A percentile compares a stretch with the other conserved stretches of the same genome.
These are phyloP conservation scores for Ophioninae sp. DNA, from an alignment of 2,888 invertebrate genomes.

Conservation along the genomic window DNA sequence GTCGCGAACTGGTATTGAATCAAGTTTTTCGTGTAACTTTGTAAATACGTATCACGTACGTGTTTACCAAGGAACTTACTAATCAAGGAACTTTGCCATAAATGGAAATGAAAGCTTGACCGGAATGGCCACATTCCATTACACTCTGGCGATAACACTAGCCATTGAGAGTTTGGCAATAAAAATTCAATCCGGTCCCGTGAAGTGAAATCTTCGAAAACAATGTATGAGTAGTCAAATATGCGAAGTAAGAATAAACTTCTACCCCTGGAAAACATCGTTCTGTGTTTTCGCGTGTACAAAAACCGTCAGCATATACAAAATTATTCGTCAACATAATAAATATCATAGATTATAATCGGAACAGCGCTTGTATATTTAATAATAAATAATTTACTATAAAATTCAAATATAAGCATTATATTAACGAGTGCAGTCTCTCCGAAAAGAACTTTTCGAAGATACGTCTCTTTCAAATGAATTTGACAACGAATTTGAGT, in stretches of 20 bases:
- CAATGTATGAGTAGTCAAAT: too few relatives aligned
- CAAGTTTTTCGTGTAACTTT: slow-evolving; percentile 18
- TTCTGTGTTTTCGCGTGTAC: too few relatives aligned
- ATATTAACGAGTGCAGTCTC: too few relatives aligned
- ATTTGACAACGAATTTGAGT: not conserved
- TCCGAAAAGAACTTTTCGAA: too few relatives aligned
- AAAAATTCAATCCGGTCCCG: not conserved
- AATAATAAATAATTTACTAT: too few relatives aligned
- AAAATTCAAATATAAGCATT: too few relatives aligned
- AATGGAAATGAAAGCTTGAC: slow-evolving; percentile 1
- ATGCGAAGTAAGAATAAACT: not conserved
- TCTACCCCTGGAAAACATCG: not conserved
- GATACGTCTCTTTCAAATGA: not conserved
- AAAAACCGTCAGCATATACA: too few relatives aligned
- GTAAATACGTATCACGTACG: slow-evolving; percentile 23
- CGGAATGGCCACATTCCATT: not conserved
- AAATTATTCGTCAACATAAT: too few relatives aligned
- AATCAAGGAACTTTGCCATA: not conserved
- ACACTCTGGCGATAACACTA: slow-evolving; percentile 1
- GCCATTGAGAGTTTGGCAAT: not conserved
- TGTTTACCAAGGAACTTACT: not conserved
- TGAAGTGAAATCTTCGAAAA: not conserved
- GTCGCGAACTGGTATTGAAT: slow-evolving; percentile 43
- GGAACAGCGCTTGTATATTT: too few relatives aligned
- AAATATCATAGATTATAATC: too few relatives aligned